Percentiles rank a stretch among this genome's conserved stretches.
Evolutionary conservation across 2,888 invertebrate species (phyloP).

Genomic region (Stenichneumon culpator): DNA sequence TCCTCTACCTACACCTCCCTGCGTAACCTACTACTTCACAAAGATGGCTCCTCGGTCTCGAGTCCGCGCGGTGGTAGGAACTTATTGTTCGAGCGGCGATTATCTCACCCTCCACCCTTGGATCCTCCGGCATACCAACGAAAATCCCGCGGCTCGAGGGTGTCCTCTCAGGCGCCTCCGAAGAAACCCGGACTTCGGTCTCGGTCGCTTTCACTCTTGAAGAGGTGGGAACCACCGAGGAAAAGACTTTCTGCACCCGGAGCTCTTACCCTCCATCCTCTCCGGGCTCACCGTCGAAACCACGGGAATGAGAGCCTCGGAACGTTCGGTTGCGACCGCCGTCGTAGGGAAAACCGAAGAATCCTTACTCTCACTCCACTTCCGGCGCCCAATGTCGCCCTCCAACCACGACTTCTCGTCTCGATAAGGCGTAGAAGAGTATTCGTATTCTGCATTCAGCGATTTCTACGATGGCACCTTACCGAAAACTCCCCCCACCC

Average conservation of each 20-base stretch:
- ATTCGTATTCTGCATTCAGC: constrained; percentile 69
- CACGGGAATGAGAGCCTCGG: constrained; percentile 43
- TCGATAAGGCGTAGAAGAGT: constrained; percentile 67
- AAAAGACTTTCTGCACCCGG: constrained; percentile 58
- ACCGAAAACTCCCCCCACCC: background rate
- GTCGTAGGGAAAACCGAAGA: constrained; percentile 38
- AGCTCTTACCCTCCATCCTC: constrained; percentile 19
- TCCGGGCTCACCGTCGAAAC: constrained; percentile 41
- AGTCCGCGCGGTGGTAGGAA: constrained; percentile 58
- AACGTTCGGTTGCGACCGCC: constrained; percentile 33
- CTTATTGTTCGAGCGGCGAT: constrained; percentile 76
- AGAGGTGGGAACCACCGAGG: constrained; percentile 45
- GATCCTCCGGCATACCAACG: constrained; percentile 37
- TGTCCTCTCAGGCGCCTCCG: constrained; percentile 49
- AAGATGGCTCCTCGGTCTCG: constrained; percentile 63
- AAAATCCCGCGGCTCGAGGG: constrained; percentile 62
- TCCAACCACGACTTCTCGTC: constrained; percentile 57
- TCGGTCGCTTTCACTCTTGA: constrained; percentile 57
- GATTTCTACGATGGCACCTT: constrained; percentile 59
- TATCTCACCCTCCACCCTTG: constrained; percentile 70
- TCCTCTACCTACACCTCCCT: constrained; percentile 43
- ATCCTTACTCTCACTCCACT: constrained; percentile 43
- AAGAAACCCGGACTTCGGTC: constrained; percentile 54
- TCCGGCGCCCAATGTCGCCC: constrained; percentile 11
- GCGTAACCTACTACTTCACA: constrained; percentile 63